phyloP scores from a whole-genome alignment of 2,797 vertebrate genomes.

The Coccyzus lansbergi region DNA sequence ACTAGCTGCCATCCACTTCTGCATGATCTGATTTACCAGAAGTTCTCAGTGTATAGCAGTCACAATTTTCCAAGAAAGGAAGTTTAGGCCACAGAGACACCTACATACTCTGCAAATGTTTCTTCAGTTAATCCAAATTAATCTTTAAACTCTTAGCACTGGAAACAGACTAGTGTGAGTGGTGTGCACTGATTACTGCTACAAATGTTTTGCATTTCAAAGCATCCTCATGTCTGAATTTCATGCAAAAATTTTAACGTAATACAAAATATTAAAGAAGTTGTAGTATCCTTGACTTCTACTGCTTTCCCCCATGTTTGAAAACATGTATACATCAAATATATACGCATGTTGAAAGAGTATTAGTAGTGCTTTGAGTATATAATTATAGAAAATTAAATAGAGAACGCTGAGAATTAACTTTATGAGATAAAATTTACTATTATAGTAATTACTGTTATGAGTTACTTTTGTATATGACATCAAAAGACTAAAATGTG shows the following conservation, averaged over 20 bases:
- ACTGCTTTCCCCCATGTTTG: neutral
- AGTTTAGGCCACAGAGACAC: neutral
- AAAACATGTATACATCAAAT: neutral
- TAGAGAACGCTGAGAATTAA: slow-evolving; percentile 10
- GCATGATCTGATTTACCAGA: neutral
- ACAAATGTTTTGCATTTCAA: neutral
- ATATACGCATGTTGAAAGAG: neutral
- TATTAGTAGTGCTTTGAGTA: neutral
- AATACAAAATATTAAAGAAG: neutral
- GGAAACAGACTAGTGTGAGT: neutral
- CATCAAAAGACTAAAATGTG: neutral
- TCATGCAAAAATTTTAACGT: neutral
- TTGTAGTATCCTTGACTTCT: neutral
- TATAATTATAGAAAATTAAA: slow-evolving; percentile 40
- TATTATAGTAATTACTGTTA: slow-evolving; percentile 6
- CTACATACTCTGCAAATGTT: neutral
- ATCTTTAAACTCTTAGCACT: neutral
- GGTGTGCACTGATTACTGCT: neutral
- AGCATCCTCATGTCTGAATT: neutral
- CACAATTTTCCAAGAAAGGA: neutral
- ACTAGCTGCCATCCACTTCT: neutral
- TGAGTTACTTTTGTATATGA: neutral
- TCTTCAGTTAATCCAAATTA: neutral
- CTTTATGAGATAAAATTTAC: slow-evolving; percentile 17
- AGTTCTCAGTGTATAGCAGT: neutral